These are phyloP conservation scores for Stichopus horrens DNA, from an alignment of 53 echinoderm and acorn worm species.

Conservation along the genomic window DNA sequence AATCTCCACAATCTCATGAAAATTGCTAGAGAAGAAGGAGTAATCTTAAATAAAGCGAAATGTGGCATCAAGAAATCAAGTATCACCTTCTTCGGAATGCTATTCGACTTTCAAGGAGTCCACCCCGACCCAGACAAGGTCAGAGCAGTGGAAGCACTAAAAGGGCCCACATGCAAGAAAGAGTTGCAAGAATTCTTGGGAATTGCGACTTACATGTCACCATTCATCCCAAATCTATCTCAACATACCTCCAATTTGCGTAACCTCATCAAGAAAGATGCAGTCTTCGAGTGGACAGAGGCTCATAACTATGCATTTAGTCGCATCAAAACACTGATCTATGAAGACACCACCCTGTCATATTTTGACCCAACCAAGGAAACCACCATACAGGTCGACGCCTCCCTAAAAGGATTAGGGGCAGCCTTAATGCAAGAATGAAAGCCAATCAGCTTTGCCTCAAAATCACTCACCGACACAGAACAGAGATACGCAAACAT, in stretches of 20 bases:
- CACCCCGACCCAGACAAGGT: conserved; percentile 55
- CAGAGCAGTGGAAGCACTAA: conserved; percentile 46
- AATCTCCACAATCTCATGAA: too few relatives aligned
- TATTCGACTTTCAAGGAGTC: too few relatives aligned
- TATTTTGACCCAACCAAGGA: conserved; percentile 64
- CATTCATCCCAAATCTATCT: conserved; percentile 59
- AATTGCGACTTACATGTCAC: conserved; percentile 61
- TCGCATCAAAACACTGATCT: conserved; percentile 49
- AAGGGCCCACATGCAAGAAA: conserved; percentile 38
- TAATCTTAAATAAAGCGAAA: too few relatives aligned
- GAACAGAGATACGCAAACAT: conserved; percentile 67
- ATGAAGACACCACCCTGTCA: conserved; percentile 52
- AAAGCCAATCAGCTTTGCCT: conserved; percentile 52
- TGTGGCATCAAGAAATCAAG: too few relatives aligned
- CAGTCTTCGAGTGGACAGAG: too few relatives aligned
- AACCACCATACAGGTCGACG: conserved; percentile 59
- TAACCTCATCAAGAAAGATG: too few relatives aligned
- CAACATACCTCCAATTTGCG: conserved; percentile 50
- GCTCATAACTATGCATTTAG: too few relatives aligned
- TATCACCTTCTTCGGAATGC: too few relatives aligned
- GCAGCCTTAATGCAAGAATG: conserved; percentile 59
- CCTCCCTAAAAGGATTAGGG: conserved; percentile 59
- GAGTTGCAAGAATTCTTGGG: conserved; percentile 57
- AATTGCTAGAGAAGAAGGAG: too few relatives aligned
- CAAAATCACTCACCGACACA: conserved; percentile 55